phyloP scores from a whole-genome alignment of 2,797 vertebrate genomes.

The Manis javanica region DNA sequence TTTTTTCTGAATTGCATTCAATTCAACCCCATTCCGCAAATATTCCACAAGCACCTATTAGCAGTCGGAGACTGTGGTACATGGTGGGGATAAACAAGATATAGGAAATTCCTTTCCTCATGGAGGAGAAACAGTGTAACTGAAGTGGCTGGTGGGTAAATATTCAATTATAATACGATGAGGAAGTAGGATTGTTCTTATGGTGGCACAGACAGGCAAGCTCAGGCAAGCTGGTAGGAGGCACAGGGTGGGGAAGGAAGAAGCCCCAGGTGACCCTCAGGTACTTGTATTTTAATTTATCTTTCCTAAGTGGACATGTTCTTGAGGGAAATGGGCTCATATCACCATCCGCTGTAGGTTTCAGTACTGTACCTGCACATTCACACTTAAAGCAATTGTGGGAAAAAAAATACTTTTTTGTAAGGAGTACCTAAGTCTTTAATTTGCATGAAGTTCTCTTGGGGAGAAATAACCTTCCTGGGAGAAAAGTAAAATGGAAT shows the following conservation, averaged over 20 bases:
- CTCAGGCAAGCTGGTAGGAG: background rate
- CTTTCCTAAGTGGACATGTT: background rate
- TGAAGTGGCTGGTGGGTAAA: background rate
- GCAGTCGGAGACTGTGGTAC: background rate
- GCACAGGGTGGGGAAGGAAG: too few species aligned
- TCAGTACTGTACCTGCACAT: too few species aligned
- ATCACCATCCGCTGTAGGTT: background rate
- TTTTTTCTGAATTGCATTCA: conserved; percentile 41
- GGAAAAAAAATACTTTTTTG: background rate
- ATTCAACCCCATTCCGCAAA: background rate
- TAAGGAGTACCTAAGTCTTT: background rate
- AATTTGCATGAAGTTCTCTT: background rate
- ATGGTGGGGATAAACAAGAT: background rate
- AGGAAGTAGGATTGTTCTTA: background rate
- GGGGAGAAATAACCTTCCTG: background rate
- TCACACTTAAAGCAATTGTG: background rate
- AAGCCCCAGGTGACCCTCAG: background rate
- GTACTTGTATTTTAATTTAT: background rate
- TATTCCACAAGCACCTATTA: background rate
- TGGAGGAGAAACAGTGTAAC: background rate
- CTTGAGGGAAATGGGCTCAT: background rate
- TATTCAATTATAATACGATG: background rate
- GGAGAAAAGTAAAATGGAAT: background rate
- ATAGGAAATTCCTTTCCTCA: background rate
- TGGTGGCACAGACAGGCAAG: background rate